A percentile compares a stretch with the other conserved stretches of the same genome.
These are phyloP conservation scores for Asarcornis scutulata DNA, from an alignment of 2,113 vertebrate species.

Conservation along the genomic window DNA sequence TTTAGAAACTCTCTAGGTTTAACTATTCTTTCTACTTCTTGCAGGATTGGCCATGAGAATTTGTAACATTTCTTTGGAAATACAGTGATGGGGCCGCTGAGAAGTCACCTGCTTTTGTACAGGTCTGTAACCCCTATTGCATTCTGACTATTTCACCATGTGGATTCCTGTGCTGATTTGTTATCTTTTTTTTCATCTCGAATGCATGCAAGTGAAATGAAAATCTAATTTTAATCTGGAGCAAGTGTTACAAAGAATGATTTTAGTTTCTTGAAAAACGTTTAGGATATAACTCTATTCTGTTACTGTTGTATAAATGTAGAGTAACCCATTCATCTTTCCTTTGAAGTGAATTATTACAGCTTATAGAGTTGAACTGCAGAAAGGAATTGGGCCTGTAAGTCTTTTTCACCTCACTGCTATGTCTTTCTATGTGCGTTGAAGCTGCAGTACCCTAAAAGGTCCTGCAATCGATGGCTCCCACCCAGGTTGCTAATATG, in stretches of 20 bases:
- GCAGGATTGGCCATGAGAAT: conserved; percentile 14
- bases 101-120: not conserved
- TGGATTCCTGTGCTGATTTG: not conserved
- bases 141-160: not conserved
- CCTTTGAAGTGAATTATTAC: not conserved
- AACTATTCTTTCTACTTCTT: not conserved
- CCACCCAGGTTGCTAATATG: not conserved
- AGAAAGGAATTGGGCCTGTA: conserved; percentile 15
- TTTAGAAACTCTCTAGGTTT: not conserved
- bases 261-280: conserved; percentile 1
- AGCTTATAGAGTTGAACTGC: conserved; percentile 16
- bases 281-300: not conserved
- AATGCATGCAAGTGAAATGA: not conserved
- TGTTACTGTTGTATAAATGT: not conserved
- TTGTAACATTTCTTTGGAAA: not conserved
- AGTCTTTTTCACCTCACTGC: conserved; percentile 8
- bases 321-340: not conserved
- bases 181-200: not conserved
- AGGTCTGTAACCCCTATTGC: conserved; percentile 42
- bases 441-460: conserved; percentile 38
- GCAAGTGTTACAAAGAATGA: not conserved
- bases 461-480: not conserved
- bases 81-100: not conserved
- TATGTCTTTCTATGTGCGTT: not conserved
- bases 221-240: not conserved